Evolutionary conservation across 2,113 vertebrate genomes (phyloP), one percentile per base, ranked within the genome.

Genomic region (Nannospalax galili): DNA sequence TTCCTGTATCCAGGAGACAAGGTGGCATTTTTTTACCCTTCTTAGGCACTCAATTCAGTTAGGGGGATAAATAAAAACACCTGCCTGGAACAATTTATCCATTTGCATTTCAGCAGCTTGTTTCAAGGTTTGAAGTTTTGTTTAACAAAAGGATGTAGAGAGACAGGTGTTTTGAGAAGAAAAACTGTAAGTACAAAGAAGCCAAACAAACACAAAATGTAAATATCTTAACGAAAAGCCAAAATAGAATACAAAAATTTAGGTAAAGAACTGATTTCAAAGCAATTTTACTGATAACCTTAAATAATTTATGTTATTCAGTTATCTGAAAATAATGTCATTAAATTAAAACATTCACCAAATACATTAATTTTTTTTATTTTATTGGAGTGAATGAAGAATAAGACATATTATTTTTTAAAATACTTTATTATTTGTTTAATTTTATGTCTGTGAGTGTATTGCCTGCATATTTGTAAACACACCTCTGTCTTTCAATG

Each of bases 51-150:
- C 84, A 93, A 9, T 92, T 64, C 64, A 84, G 19, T 86, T 80
- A 95, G 11, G 60, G 24, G 20, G 16, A 95, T 80, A 97, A 96
- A 92, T 95, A 92, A 94, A 96, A 95, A 93, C 58, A 94, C 28
- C 85, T 95, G 69, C 81, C 17, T 77, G 30, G 4, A 93, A 80
- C 78, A 91, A 81, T 95, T 88, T 70, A 95, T 81, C 48, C 11
- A 86, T 84, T 94, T 95, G 15, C 28, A 86, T 95, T 97, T 95
- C 28, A 84, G 72, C 35, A 92, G 65, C 19, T 94, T 78, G 77
- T 93, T 94, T 97, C 92, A 37, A 80, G 32, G 7, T 8, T 62
- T 92, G 77, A 90, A 88, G 28, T 90, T 94, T 93, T 95, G 52
- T 82, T 92, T 94, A 77, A 93, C n/a, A 84, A 95, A 97, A 93